phyloP scores from a whole-genome alignment of 2,113 vertebrate species.

The Henicopernis longicauda region DNA sequence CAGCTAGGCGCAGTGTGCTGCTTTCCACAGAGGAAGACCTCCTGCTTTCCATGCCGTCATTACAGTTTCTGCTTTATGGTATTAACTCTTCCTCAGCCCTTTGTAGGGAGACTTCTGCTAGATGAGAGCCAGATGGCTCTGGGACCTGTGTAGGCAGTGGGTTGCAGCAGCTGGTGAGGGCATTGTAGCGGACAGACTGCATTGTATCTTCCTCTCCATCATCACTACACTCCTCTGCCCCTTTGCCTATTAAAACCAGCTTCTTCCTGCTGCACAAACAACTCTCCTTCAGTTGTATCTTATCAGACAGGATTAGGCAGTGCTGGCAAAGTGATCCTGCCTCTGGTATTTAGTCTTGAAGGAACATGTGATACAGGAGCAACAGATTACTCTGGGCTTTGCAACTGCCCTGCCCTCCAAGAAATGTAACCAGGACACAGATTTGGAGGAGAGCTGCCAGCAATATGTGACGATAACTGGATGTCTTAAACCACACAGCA shows the following conservation, averaged over 20 bases:
- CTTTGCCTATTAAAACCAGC: not conserved
- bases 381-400: not conserved
- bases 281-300: not conserved
- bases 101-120: not conserved
- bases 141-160: not conserved
- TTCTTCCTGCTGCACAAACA: not conserved
- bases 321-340: not conserved
- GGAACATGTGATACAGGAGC: not conserved
- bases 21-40: not conserved
- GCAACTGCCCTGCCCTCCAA: not conserved
- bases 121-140: not conserved
- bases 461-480: not conserved
- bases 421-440: not conserved
- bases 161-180: not conserved
- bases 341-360: not conserved
- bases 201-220: not conserved
- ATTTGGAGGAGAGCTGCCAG: not conserved
- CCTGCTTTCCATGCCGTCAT: not conserved
- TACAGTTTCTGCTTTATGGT: not conserved
- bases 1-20: not conserved
- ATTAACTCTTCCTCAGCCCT: not conserved
- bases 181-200: not conserved
- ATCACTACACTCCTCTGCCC: not conserved
- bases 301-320: not conserved
- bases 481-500: not conserved